Conservation (phyloP, 2,797 vertebrate species). For the Pyrocephalus nanus region DNA sequence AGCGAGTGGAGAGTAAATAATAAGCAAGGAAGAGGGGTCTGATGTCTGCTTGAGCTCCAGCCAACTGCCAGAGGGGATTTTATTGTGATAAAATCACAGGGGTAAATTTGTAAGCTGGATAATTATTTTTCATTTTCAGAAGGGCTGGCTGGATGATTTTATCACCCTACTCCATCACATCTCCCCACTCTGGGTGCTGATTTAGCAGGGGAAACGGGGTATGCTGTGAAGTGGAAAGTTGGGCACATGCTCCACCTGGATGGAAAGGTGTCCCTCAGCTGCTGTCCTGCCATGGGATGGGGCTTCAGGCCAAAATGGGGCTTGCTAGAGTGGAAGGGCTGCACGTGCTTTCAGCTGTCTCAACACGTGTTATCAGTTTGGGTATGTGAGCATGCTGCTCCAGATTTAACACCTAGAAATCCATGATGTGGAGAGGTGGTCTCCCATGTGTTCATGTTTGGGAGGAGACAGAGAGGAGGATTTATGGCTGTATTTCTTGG, state of each 20-base stretch:
- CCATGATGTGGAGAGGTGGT: not conserved
- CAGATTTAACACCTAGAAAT: not conserved
- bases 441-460: not conserved
- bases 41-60: not conserved
- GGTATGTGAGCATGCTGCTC: not conserved
- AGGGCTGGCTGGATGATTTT: not conserved
- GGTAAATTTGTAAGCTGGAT: not conserved
- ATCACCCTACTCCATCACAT: not conserved
- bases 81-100: not conserved
- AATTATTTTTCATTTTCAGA: not conserved
- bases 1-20: not conserved
- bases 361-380: rapidly evolving
- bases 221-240: not conserved
- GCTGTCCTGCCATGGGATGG: not conserved
- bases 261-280: not conserved
- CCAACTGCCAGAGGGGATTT: not conserved
- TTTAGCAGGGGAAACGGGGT: not conserved
- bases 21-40: not conserved
- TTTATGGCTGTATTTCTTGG: not conserved
- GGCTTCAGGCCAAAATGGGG: not conserved
- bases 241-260: rapidly evolving
- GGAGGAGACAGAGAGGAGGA: not conserved
- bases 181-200: not conserved
- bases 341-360: rapidly evolving
- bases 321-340: not conserved